Evolutionary conservation across 2,797 vertebrate species (phyloP), one percentile per base, ranked within the genome.

Genomic region (Enteromius argenteus): DNA sequence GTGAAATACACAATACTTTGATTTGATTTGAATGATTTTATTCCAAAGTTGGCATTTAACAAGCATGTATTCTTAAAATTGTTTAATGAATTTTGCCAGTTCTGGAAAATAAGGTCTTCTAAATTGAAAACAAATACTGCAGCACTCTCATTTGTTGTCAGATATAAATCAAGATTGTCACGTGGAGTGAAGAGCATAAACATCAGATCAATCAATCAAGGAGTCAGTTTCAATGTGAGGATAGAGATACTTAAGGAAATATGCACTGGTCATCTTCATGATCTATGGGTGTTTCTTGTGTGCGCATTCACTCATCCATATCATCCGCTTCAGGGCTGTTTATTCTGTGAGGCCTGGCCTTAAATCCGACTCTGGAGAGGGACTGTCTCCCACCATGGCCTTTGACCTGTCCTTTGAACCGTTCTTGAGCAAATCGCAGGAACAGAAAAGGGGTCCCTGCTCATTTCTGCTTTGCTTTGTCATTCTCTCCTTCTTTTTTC

Each of bases 181-280:
- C 39, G 10, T 56, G 27, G 2, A 5, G 81, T 53, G 46, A 71
- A 80, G 67, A 17, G 42, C 19, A 27, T 75, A 60, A 23, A 35
- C 19, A 44, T 74, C 17, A 4, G 27, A 51, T 23, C 66, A 44
- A 14, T 42, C 23, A 73, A 11, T 23, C 60, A 84, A 60, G 39
- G 44, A 79, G 80, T 53, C 6, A 0, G 14, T 76, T 86, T 85
- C 80, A 74, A 35, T 49, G 35, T 60, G 37, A 30, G 27, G 51
- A 74, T 51, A 10, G 39, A 71, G 74, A 49, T 23, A 44, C 62
- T 76, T 67, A 3, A 15, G 32, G 21, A 76, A 56, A 37, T 64
- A 68, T 56, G 23, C 51, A 71, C 64, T 42, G 23, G 69, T 60
- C 56, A 72, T 89, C 91, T 89, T 92, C 87, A 88, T 88, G 86